Evolutionary conservation across 2,797 vertebrate species (phyloP).

Genomic region (Tiaroga cobitis): DNA sequence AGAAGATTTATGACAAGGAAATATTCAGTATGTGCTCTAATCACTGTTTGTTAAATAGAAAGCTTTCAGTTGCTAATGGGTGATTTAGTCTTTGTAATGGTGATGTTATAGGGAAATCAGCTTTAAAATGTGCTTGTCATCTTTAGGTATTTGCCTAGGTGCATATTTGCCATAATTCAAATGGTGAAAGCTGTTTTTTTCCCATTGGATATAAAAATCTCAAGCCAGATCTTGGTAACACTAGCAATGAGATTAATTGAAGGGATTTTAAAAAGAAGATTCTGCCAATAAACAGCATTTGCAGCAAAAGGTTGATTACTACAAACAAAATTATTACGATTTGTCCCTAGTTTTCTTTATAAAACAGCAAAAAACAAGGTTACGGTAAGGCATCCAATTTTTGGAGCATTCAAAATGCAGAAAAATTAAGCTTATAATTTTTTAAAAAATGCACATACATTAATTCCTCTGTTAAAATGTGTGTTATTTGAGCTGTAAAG

Average conservation of each 20-base stretch:
- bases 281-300: neutral
- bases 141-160: neutral
- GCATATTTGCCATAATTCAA: neutral
- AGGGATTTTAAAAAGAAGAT: neutral
- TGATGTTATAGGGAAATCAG: slow-evolving; percentile 7
- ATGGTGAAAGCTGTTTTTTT: neutral
- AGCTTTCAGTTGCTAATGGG: slow-evolving; percentile 5
- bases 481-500: neutral
- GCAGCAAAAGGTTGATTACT: neutral
- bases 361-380: neutral
- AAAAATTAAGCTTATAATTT: neutral
- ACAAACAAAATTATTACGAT: neutral
- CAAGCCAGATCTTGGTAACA: neutral
- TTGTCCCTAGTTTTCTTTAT: neutral
- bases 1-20: slow-evolving; percentile 41
- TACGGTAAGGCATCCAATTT: neutral
- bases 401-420: neutral
- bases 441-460: too few species aligned
- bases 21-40: slow-evolving; percentile 41
- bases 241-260: neutral
- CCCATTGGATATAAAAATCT: neutral
- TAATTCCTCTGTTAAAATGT: neutral
- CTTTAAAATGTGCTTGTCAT: slow-evolving; percentile 27
- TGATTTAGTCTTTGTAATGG: slow-evolving; percentile 7
- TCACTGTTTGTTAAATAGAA: slow-evolving; percentile 31